Percentiles rank a stretch among this genome's conserved stretches.
Evolutionary conservation across 2,797 vertebrate genomes (phyloP).

Genomic region (Sphenodon punctatus): DNA sequence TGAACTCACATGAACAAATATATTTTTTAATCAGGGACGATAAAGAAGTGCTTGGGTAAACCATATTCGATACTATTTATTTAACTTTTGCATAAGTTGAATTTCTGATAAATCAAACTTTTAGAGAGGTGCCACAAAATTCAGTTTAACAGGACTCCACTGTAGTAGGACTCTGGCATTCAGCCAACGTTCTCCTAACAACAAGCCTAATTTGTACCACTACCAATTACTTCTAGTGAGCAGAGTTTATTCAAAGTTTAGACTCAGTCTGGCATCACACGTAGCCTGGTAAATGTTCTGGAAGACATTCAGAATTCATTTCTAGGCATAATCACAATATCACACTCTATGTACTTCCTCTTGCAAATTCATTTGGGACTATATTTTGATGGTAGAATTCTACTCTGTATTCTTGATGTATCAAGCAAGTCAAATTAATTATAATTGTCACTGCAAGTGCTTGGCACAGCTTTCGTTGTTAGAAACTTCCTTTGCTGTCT

Average conservation of each 20-base stretch:
- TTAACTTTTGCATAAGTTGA: no score
- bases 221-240: neutral
- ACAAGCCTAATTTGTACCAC: neutral
- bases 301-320: neutral
- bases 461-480: neutral
- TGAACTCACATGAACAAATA: no score
- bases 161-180: no score
- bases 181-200: neutral
- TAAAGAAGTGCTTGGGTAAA: no score
- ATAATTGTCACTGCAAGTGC: neutral
- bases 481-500: neutral
- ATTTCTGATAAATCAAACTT: no score
- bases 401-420: neutral
- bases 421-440: neutral
- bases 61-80: no score
- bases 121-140: no score
- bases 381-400: neutral
- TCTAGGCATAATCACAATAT: neutral
- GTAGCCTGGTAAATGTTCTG: slow-evolving; percentile 14
- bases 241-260: neutral
- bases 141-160: no score
- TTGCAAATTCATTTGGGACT: neutral
- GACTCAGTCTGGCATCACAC: neutral
- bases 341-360: neutral
- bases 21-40: no score